phyloP scores from a whole-genome alignment of 2,888 invertebrate species.

The Caenorhabditis sinica region DNA sequence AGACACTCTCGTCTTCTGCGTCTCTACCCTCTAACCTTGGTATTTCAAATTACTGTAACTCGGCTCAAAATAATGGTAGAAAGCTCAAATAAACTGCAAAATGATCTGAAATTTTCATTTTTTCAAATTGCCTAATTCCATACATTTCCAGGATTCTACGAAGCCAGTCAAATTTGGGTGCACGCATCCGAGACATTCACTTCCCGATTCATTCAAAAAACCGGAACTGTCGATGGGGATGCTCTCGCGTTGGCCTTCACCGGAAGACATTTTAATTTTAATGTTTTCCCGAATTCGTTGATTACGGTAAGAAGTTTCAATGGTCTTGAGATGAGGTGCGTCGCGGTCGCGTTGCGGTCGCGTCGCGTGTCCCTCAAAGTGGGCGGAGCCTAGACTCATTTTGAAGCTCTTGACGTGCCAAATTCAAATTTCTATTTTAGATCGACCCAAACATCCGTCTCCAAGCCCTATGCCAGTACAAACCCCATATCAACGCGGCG shows the following conservation, averaged over 20 bases:
- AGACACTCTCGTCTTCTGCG: no score
- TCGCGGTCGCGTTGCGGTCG: no score
- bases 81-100: no score
- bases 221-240: background rate
- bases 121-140: background rate
- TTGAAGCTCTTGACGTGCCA: no score
- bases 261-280: constrained; percentile 6
- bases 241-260: constrained; percentile 1
- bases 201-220: background rate
- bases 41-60: no score
- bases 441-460: background rate
- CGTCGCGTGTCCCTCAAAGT: no score
- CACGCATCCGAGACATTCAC: background rate
- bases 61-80: no score
- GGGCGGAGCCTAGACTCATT: no score
- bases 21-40: no score
- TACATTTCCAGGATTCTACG: constrained; percentile 3
- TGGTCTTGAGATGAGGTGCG: background rate
- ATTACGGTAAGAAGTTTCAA: background rate
- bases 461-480: background rate
- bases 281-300: background rate
- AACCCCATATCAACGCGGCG: background rate
- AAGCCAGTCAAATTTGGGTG: constrained; percentile 9
- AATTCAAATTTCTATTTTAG: no score
- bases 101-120: no score